A percentile compares a stretch with the other conserved stretches of the same genome.
Evolutionary conservation across 2,797 vertebrate genomes (phyloP).

Genomic region (Sebastes iracundus): DNA sequence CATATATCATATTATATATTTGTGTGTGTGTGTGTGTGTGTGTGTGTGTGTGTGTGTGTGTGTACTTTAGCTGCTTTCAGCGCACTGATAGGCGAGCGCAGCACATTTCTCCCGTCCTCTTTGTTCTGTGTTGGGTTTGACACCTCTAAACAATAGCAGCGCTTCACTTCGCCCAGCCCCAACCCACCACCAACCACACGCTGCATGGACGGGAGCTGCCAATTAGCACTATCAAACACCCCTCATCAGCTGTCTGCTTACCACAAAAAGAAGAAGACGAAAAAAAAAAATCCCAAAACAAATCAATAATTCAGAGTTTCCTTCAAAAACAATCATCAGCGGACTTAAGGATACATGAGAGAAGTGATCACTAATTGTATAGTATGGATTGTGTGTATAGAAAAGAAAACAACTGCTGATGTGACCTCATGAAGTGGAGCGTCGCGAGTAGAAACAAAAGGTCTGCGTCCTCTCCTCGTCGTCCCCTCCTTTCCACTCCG

Average conservation of each 20-base stretch:
- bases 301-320: constrained; percentile 72
- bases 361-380: constrained; percentile 23
- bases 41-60: constrained; percentile 19
- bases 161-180: constrained; percentile 76
- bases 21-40: neutral
- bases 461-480: neutral
- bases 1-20: neutral
- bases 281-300: constrained; percentile 39
- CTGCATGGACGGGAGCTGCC: constrained; percentile 78
- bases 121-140: constrained; percentile 84
- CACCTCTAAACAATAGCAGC: constrained; percentile 83
- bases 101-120: constrained; percentile 81
- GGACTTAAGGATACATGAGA: constrained; percentile 13
- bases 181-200: constrained; percentile 73
- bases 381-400: constrained; percentile 12
- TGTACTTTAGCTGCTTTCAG: constrained; percentile 52
- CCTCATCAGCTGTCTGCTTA: constrained; percentile 76
- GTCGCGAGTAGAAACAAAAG: constrained; percentile 30
- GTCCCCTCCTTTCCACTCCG: neutral
- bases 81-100: constrained; percentile 67
- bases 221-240: constrained; percentile 82
- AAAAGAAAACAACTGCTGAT: constrained; percentile 15
- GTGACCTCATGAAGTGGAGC: neutral
- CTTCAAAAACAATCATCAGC: constrained; percentile 57
- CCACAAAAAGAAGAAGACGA: constrained; percentile 26